Evolutionary conservation across 2,888 invertebrate species (phyloP).

Genomic region (Calephelis perditalis): DNA sequence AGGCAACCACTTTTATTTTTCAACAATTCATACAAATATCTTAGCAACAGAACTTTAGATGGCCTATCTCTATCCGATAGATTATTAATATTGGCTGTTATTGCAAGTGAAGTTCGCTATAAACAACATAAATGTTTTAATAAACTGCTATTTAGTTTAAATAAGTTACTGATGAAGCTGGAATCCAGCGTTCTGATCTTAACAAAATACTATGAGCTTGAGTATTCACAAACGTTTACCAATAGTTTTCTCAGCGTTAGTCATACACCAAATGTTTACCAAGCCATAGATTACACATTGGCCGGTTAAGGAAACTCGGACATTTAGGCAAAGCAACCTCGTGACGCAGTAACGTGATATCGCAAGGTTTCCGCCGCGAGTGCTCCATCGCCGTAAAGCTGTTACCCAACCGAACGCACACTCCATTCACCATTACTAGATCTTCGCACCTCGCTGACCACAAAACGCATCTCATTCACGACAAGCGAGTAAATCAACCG

Average conservation of each 20-base stretch:
- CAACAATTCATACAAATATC: no score
- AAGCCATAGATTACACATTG: slow-evolving; percentile 5
- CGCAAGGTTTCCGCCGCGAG: slow-evolving; percentile 40
- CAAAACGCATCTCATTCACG: slow-evolving; percentile 73
- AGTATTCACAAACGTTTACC: no score
- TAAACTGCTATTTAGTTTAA: no score
- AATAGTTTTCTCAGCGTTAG: slow-evolving; percentile 4
- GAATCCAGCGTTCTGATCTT: no score
- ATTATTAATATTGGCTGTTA: no score
- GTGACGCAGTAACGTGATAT: slow-evolving; percentile 16
- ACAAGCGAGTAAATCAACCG: slow-evolving; percentile 71
- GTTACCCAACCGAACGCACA: slow-evolving; percentile 40
- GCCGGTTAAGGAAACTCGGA: slow-evolving; percentile 29
- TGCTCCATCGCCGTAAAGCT: slow-evolving; percentile 32
- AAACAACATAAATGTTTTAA: no score
- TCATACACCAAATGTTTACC: slow-evolving; percentile 5
- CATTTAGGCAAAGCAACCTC: slow-evolving; percentile 26
- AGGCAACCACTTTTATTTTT: no score
- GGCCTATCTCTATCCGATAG: no score
- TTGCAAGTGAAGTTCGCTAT: no score
- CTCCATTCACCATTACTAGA: slow-evolving; percentile 65
- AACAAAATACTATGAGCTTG: no score
- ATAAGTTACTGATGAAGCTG: no score
- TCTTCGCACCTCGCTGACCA: slow-evolving; percentile 67
- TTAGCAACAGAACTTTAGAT: no score